Percentiles rank a stretch among this genome's conserved stretches.
phyloP scores from a whole-genome alignment of 2,113 vertebrate genomes.

The Falco punctatus region DNA sequence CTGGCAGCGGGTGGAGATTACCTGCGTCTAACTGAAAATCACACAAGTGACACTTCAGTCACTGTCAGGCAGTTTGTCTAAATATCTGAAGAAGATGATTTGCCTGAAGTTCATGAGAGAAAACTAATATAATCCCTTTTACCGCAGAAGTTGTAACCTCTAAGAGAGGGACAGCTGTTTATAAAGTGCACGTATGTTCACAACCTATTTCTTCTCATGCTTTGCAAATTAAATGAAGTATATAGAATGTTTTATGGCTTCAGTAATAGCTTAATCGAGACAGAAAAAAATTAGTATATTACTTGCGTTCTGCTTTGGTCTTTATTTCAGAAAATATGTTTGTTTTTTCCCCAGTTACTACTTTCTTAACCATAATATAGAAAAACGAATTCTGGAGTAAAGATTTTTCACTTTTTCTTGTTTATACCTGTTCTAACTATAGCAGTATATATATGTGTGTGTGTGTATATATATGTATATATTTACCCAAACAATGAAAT shows the following conservation, averaged over 20 bases:
- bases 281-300: background rate
- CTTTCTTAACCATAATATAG: background rate
- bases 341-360: background rate
- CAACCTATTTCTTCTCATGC: background rate
- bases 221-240: slow-evolving; percentile 2
- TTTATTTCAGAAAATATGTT: background rate
- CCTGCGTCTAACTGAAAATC: background rate
- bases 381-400: background rate
- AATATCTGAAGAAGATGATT: background rate
- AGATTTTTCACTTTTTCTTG: background rate
- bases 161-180: background rate
- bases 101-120: background rate
- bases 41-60: background rate
- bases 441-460: background rate
- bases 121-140: background rate
- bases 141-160: background rate
- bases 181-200: background rate
- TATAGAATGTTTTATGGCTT: background rate
- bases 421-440: background rate
- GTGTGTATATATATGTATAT: background rate
- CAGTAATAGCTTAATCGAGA: background rate
- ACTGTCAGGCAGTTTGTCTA: background rate
- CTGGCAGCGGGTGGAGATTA: background rate
- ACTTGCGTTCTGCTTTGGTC: background rate
- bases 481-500: background rate